A percentile compares a stretch with the other conserved stretches of the same genome.
Conservation (phyloP, 2,888 invertebrate genomes). For the Schrankia costaestrigalis region DNA sequence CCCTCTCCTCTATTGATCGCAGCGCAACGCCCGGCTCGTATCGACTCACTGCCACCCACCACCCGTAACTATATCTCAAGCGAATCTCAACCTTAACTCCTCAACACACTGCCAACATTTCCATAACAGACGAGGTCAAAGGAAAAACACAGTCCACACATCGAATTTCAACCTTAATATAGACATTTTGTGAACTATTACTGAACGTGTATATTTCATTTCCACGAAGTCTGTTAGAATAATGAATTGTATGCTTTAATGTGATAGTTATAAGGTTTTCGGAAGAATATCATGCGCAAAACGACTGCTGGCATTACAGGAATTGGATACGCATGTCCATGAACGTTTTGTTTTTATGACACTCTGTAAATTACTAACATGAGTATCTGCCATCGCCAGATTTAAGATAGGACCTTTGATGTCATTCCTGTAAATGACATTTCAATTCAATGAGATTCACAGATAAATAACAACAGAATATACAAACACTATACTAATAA, state of each 20-base stretch:
- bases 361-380: slow-evolving; percentile 36
- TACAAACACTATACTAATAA: background rate
- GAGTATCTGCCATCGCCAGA: slow-evolving; percentile 2
- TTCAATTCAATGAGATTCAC: background rate
- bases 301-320: slow-evolving; percentile 47
- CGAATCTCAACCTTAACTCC: slow-evolving; percentile 64
- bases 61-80: slow-evolving; percentile 32
- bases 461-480: background rate
- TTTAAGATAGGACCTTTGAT: background rate
- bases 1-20: slow-evolving; percentile 71
- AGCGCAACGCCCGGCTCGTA: slow-evolving; percentile 59
- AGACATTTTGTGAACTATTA: slow-evolving; percentile 57
- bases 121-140: slow-evolving; percentile 18
- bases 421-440: too few relatives aligned
- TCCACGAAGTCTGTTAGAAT: slow-evolving; percentile 36
- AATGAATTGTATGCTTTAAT: slow-evolving; percentile 70
- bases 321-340: slow-evolving; percentile 74
- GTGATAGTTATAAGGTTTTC: slow-evolving; percentile 56
- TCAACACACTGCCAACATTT: slow-evolving; percentile 41
- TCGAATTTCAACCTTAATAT: slow-evolving; percentile 63
- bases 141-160: slow-evolving; percentile 35
- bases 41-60: slow-evolving; percentile 68
- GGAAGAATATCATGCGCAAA: slow-evolving; percentile 45
- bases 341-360: slow-evolving; percentile 55
- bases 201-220: slow-evolving; percentile 44